These are phyloP conservation scores for Lissocephala sabroskyi DNA, from an alignment of 2,888 invertebrate genomes.

Conservation along the genomic window DNA sequence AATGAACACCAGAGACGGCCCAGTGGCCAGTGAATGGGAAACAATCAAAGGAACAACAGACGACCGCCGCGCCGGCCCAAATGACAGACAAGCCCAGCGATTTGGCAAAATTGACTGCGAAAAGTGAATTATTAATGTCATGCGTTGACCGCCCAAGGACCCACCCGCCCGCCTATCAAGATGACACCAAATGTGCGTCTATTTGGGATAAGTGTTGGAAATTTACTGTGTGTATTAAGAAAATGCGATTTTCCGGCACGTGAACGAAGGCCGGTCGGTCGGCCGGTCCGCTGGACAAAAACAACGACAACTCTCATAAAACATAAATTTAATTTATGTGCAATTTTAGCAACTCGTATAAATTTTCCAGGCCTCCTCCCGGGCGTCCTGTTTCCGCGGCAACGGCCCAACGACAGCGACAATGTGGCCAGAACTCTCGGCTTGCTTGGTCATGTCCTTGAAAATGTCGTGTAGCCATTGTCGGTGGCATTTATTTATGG, in stretches of 20 bases:
- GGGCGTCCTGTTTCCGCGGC: background rate
- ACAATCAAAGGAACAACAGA: slow-evolving; percentile 2
- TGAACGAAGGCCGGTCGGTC: slow-evolving; percentile 27
- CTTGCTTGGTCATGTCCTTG: slow-evolving; percentile 46
- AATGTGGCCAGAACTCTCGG: background rate
- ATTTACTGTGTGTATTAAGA: slow-evolving; percentile 59
- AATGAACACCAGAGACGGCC: slow-evolving; percentile 45
- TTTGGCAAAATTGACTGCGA: slow-evolving; percentile 61
- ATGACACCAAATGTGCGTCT: slow-evolving; percentile 55
- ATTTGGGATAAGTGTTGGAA: slow-evolving; percentile 59
- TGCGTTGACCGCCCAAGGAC: slow-evolving; percentile 20
- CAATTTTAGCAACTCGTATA: slow-evolving; percentile 65
- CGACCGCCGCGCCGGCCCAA: background rate
- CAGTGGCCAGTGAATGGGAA: slow-evolving; percentile 14
- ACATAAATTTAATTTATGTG: slow-evolving; percentile 66
- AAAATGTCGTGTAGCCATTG: slow-evolving; percentile 33
- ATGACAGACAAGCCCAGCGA: slow-evolving; percentile 43
- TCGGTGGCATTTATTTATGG: slow-evolving; percentile 34
- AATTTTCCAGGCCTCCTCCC: slow-evolving; percentile 37
- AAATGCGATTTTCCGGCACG: slow-evolving; percentile 61
- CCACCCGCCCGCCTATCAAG: slow-evolving; percentile 31
- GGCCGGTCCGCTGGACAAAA: slow-evolving; percentile 10
- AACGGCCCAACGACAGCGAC: background rate
- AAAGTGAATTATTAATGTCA: slow-evolving; percentile 65
- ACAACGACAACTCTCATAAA: slow-evolving; percentile 56